These are phyloP conservation scores for Perdita meconis DNA, from an alignment of 2,888 invertebrate genomes.

Conservation along the genomic window DNA sequence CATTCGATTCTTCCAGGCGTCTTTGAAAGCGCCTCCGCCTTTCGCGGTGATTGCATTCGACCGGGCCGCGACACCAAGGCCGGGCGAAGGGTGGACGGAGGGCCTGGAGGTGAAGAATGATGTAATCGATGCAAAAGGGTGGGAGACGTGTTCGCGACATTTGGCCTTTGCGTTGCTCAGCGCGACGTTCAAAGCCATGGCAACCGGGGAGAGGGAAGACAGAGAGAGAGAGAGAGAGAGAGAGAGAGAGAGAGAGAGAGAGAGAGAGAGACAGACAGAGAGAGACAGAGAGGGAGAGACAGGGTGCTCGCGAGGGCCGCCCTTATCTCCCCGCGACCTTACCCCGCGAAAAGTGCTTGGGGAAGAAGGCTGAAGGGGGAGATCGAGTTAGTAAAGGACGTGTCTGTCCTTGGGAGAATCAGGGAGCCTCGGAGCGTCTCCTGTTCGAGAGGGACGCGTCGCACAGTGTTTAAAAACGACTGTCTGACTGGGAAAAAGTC, in stretches of 20 bases:
- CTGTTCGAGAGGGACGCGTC: too few species aligned
- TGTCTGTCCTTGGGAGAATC: conserved; percentile 64
- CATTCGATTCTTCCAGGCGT: conserved; percentile 30
- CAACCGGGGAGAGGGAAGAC: conserved; percentile 30
- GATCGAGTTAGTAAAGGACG: conserved; percentile 59
- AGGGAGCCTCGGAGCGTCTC: too few species aligned
- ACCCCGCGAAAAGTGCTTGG: conserved; percentile 41
- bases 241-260: too few species aligned
- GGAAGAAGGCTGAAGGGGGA: conserved; percentile 56
- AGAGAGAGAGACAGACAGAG: too few species aligned
- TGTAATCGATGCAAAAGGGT: conserved; percentile 67
- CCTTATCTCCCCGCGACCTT: background rate
- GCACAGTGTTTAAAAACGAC: too few species aligned
- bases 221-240: too few species aligned
- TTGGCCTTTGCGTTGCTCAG: conserved; percentile 62
- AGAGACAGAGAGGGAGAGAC: too few species aligned
- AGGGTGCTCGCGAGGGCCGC: too few species aligned
- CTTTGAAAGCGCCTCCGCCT: conserved; percentile 22
- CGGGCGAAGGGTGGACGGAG: conserved; percentile 1
- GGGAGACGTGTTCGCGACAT: conserved; percentile 61
- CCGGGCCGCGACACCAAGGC: conserved; percentile 8
- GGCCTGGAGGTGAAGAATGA: conserved; percentile 43
- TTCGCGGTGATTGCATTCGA: conserved; percentile 53
- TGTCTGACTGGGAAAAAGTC: too few species aligned
- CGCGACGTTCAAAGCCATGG: conserved; percentile 53